Evolutionary conservation across 2,797 vertebrate genomes (phyloP), one percentile per base, ranked within the genome.

Genomic region (Microcaecilia unicolor): DNA sequence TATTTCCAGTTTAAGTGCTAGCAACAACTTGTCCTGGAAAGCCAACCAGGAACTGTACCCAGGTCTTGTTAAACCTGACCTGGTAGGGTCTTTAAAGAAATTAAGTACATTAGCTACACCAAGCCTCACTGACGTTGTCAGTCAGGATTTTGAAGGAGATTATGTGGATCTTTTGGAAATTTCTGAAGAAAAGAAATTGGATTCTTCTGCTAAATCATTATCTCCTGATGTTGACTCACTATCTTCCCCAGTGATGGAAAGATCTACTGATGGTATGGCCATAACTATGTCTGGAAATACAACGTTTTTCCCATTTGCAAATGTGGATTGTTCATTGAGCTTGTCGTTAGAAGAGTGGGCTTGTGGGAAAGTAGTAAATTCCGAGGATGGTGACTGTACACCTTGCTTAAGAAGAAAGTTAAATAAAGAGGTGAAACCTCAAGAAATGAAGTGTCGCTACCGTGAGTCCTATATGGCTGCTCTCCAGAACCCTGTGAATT

Each of bases 121-220:
- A 11, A 79, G 70, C 39, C 69, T 67, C 3, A 80, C 79, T 7
- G 61, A 80, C 20, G 81, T 64, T 34, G 44, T 70, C 41, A 69
- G 66, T 37, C 72, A 67, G 51, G 83, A 89, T 41, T 69, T 70
- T 32, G 86, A 84, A 34, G 87, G 88, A 11, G 87, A 92, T 15
- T 90, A 92, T 2, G 86, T 92, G 38, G 79, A 90, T 22, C 76
- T 98, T 23, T 62, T 97, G 52, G 85, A 87, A 29, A 77, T 73
- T 26, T 56, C 80, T 9, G 74, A 78, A 58, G 71, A 74, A 14
- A 77, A 69, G 18, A 77, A 64, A 20, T 26, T 15, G 37, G 42
- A 36, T 0, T 3, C 33, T 25, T 25, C 34, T 9, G 26, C 5
- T 6, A 34, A 9, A 20, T 25, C 52, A 10, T 15, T 5, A 0